These are phyloP conservation scores for Enteromius paludinosus DNA, from an alignment of 2,797 vertebrate species.

Conservation along the genomic window DNA sequence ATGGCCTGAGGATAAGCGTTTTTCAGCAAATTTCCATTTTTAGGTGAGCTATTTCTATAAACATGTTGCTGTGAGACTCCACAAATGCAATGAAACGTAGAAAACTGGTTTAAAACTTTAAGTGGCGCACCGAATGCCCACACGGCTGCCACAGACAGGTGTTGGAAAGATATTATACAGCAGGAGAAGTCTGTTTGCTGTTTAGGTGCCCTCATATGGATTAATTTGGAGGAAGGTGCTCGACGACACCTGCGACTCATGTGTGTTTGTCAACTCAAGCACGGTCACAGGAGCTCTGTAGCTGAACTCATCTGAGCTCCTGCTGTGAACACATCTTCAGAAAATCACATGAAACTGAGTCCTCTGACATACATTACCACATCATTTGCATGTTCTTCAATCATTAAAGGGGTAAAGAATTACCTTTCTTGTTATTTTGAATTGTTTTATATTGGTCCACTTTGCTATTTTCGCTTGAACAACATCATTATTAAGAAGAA, in stretches of 20 bases:
- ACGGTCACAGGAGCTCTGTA: conserved; percentile 14
- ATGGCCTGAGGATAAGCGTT: not conserved
- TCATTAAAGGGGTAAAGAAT: not conserved
- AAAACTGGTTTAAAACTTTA: conserved; percentile 2
- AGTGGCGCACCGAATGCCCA: not conserved
- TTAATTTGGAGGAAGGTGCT: conserved; percentile 1
- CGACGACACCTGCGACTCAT: not conserved
- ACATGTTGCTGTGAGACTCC: not conserved
- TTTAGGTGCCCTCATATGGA: conserved; percentile 25
- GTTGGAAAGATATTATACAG: conserved; percentile 13
- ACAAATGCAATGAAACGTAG: not conserved
- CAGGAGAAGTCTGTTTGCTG: conserved; percentile 19
- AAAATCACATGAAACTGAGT: not conserved
- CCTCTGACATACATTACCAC: not conserved
- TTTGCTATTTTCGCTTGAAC: not conserved
- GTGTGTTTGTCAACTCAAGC: conserved; percentile 39
- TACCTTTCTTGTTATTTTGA: not conserved
- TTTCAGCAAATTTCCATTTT: not conserved
- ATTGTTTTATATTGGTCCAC: not conserved
- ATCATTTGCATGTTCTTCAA: conserved; percentile 9
- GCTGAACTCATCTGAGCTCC: conserved; percentile 27
- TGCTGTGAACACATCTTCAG: conserved; percentile 19
- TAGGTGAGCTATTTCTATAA: not conserved
- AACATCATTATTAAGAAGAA: not conserved
- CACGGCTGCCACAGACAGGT: conserved; percentile 8